Conservation (phyloP, 1,140 invertebrate species). For the Pygmarrhopalites habei region DNA sequence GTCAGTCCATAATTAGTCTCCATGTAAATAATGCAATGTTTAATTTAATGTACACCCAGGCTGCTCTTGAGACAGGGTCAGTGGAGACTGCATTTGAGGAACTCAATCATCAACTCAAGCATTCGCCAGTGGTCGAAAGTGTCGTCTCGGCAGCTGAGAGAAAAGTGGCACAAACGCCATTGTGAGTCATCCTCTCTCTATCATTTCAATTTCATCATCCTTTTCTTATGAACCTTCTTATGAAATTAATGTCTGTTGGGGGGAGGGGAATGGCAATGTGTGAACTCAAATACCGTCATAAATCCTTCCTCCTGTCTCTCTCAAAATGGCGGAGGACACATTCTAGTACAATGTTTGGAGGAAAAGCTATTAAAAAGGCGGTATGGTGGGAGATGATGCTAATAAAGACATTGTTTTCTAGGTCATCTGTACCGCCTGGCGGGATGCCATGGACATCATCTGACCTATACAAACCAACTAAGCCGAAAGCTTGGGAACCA, state of each 20-base stretch:
- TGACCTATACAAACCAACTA: conserved; percentile 13
- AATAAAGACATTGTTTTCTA: background rate
- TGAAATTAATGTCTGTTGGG: too few species aligned
- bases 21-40: too few species aligned
- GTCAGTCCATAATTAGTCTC: too few species aligned
- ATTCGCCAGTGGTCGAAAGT: conserved; percentile 31
- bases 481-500: conserved; percentile 9
- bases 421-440: conserved; percentile 3
- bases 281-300: too few species aligned
- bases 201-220: background rate
- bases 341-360: too few species aligned
- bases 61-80: conserved; percentile 59
- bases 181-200: conserved; percentile 17
- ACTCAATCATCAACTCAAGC: conserved; percentile 39
- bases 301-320: too few species aligned
- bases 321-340: too few species aligned
- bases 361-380: too few species aligned
- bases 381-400: too few species aligned
- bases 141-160: conserved; percentile 37
- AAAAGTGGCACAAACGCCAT: conserved; percentile 33
- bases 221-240: too few species aligned
- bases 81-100: conserved; percentile 61
- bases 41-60: too few species aligned
- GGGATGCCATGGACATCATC: conserved; percentile 8
- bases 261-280: too few species aligned